phyloP scores from a whole-genome alignment of 2,888 invertebrate genomes.

The Escarpia spicata region DNA sequence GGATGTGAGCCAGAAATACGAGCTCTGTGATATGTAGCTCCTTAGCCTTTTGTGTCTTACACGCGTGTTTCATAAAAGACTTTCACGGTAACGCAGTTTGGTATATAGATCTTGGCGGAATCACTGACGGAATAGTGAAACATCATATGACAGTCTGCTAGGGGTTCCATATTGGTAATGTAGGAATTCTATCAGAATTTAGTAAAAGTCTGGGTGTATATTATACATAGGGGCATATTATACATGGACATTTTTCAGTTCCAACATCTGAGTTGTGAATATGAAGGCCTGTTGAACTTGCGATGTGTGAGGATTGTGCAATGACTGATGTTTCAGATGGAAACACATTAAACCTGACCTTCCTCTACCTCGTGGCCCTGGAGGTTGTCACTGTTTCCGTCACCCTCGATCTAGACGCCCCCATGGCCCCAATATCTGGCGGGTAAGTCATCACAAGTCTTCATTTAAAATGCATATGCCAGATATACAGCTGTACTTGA shows the following conservation, averaged over 20 bases:
- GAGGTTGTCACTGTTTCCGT: slow-evolving; percentile 75
- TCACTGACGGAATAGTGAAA: too few relatives aligned
- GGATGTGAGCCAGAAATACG: too few relatives aligned
- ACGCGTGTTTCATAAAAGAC: too few relatives aligned
- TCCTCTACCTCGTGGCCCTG: slow-evolving; percentile 77
- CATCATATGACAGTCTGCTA: too few relatives aligned
- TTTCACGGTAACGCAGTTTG: too few relatives aligned
- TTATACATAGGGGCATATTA: too few relatives aligned
- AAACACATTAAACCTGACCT: slow-evolving; percentile 70
- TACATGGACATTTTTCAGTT: background rate
- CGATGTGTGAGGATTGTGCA: background rate
- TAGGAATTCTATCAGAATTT: too few relatives aligned
- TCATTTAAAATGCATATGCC: background rate
- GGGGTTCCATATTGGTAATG: too few relatives aligned
- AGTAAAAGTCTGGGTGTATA: too few relatives aligned
- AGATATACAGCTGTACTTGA: background rate
- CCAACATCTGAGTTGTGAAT: background rate
- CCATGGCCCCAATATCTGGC: slow-evolving; percentile 51
- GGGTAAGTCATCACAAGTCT: slow-evolving; percentile 46
- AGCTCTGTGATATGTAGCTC: too few relatives aligned
- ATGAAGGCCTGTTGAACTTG: background rate
- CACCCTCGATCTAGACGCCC: slow-evolving; percentile 47
- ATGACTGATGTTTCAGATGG: slow-evolving; percentile 66
- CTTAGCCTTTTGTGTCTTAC: too few relatives aligned
- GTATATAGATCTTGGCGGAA: too few relatives aligned